These are phyloP conservation scores for Suricata suricatta DNA, from an alignment of 2,113 vertebrate species.

Conservation along the genomic window DNA sequence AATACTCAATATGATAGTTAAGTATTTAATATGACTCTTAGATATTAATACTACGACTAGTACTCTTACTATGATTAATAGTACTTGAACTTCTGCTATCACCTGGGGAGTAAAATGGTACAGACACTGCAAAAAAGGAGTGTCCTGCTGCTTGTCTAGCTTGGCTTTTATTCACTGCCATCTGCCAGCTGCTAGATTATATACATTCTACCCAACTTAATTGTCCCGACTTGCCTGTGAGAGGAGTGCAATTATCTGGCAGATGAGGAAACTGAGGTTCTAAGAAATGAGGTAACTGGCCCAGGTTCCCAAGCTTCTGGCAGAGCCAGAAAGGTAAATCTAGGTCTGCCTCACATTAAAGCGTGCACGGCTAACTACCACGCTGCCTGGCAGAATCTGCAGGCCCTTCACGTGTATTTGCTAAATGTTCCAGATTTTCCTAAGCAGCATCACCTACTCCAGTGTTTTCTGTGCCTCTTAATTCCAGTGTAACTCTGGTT, in stretches of 20 bases:
- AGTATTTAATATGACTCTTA: background rate
- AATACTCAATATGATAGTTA: background rate
- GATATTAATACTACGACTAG: background rate
- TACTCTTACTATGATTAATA: background rate
- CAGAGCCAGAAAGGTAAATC: background rate
- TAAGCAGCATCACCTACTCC: background rate
- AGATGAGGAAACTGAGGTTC: constrained; percentile 18
- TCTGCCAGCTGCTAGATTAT: background rate
- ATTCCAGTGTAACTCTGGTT: background rate
- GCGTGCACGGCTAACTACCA: accelerated
- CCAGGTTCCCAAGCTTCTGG: background rate
- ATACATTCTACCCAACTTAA: background rate
- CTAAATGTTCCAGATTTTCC: background rate
- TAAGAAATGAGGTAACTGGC: constrained; percentile 2
- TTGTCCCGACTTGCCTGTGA: background rate
- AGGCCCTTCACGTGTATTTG: background rate
- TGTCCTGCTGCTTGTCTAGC: background rate
- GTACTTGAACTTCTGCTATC: background rate
- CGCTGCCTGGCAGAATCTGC: background rate
- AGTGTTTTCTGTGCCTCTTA: background rate
- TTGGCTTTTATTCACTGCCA: background rate
- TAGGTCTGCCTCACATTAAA: background rate
- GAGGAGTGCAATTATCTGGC: background rate
- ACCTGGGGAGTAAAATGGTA: background rate
- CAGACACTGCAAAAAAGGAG: background rate